Conservation (phyloP, 2,888 invertebrate genomes). For the Drosophila maculinotata region DNA sequence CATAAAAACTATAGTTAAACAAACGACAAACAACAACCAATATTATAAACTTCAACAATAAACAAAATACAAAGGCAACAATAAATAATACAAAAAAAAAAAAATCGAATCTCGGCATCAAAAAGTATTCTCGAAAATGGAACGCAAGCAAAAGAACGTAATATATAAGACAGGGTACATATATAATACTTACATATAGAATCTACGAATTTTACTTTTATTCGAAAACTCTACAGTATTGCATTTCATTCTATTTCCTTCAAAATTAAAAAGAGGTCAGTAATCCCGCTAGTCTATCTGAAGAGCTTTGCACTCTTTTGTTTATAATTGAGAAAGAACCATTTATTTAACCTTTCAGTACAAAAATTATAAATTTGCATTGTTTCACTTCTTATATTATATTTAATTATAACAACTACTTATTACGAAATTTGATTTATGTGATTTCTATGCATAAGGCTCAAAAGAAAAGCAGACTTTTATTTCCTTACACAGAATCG, state of each 20-base stretch:
- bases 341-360: conserved; percentile 67
- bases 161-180: conserved; percentile 38
- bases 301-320: conserved; percentile 20
- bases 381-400: conserved; percentile 45
- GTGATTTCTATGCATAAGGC: conserved; percentile 60
- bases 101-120: conserved; percentile 24
- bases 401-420: conserved; percentile 17
- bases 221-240: conserved; percentile 46
- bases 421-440: conserved; percentile 40
- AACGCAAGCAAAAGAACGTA: conserved; percentile 16
- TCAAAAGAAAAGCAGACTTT: conserved; percentile 52
- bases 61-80: conserved; percentile 20
- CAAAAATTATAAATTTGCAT: conserved; percentile 62
- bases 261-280: conserved; percentile 12
- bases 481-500: conserved; percentile 43
- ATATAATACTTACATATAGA: conserved; percentile 18
- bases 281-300: conserved; percentile 5
- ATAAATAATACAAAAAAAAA: conserved; percentile 1
- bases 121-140: conserved; percentile 31
- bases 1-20: conserved; percentile 5
- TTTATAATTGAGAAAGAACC: conserved; percentile 25
- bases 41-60: conserved; percentile 38
- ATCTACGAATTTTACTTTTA: conserved; percentile 28
- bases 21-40: conserved; percentile 21
- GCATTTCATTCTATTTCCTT: conserved; percentile 36